Base-by-base conservation (phyloP, 2,113 vertebrate species). In the Tachycineta bicolor region DNA sequence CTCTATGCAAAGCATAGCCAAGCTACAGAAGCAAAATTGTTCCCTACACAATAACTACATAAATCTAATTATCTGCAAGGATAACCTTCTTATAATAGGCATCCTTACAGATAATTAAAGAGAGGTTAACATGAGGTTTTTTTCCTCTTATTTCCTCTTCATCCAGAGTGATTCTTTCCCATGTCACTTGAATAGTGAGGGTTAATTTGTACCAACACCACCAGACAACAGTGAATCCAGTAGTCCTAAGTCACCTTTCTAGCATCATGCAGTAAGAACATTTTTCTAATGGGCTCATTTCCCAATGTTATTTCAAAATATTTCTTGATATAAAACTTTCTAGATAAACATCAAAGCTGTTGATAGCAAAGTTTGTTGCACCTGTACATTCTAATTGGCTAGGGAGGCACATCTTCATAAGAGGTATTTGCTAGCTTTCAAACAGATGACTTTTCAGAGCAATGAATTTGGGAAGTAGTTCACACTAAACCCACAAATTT, bases 311-410 rank as follows among this genome's bases (percentile, higher is more conserved):
- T 89, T 96, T 60, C 37, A 78, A 95, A 94, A 69, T 62, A 87
- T 78, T 87, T 87, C 41, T 50, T 58, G 16, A 83, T 65, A 47
- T 43, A 58, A 87, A 90, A 71, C 37, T 86, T 95, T 33, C 64
- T 43, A 94, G 69, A 91, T 90, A 94, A 94, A 87, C 65, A 91
- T 50, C 52, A 77, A 93, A 80, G 50, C 56, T 81, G 25, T 63
- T 64, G 29, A 76, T 87, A 73, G 47, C 17, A 65, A 90, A 93
- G 53, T 69, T 87, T 87, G 90, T 41, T 89, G 80, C 85, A 94
- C 91, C 85, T 96, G 76, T 64, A 82, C 34, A 73, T 77, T 90
- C 91, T 93, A 93, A 93, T 75, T 93, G 84, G 41, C 52, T 64
- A 33, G 65, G 86, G 84, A 95, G 31, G 39, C 37, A 78, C 52